A percentile compares a stretch with the other conserved stretches of the same genome.
phyloP scores from a whole-genome alignment of 1,140 invertebrate genomes.

The Atta colombica region DNA sequence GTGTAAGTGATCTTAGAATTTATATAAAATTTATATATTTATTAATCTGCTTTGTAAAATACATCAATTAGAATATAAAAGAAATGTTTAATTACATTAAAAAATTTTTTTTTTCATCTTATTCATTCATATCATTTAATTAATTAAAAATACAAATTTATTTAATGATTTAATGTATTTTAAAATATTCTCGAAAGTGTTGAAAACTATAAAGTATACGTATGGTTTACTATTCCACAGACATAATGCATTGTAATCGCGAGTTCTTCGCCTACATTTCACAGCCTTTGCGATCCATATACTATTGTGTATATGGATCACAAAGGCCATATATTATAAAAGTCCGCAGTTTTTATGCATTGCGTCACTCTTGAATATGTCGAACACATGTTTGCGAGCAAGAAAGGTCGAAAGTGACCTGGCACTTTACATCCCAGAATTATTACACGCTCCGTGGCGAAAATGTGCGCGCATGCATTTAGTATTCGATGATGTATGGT shows the following conservation, averaged over 20 bases:
- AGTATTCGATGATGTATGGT: constrained; percentile 39
- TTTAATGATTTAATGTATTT: not conserved
- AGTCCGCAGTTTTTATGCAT: constrained; percentile 24
- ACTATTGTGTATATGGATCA: not conserved
- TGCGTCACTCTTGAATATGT: constrained; percentile 6
- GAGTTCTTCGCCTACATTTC: not conserved
- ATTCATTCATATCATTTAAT: no score
- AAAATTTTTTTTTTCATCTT: not conserved
- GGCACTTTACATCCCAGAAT: constrained; percentile 33
- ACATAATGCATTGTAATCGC: not conserved
- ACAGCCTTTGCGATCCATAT: not conserved
- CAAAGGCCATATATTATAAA: not conserved
- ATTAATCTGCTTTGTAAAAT: not conserved
- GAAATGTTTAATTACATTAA: not conserved
- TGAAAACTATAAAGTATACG: not conserved
- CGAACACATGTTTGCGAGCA: constrained; percentile 49
- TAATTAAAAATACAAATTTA: not conserved
- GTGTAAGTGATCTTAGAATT: not conserved
- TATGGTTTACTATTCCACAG: not conserved
- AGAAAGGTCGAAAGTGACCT: constrained; percentile 15
- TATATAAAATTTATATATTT: not conserved
- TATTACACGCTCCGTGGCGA: constrained; percentile 40
- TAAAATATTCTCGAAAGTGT: not conserved
- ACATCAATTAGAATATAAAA: not conserved
- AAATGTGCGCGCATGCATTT: constrained; percentile 50